phyloP scores from a whole-genome alignment of 2,888 invertebrate genomes.

The Onthophagus sagittarius region DNA sequence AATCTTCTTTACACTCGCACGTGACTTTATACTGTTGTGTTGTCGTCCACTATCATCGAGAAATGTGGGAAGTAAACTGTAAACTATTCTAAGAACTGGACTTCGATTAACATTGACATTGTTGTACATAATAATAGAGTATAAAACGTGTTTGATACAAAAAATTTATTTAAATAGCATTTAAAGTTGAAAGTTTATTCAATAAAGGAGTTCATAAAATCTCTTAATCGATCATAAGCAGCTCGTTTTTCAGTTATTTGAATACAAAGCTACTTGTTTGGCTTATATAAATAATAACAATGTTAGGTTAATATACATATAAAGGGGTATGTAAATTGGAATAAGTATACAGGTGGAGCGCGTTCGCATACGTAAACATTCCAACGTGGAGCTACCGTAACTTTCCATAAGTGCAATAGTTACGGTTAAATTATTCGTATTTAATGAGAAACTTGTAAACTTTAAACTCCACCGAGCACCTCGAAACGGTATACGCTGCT shows the following conservation, averaged over 20 bases:
- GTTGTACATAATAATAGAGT: too few relatives aligned
- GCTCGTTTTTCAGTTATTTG: background rate
- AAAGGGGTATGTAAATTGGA: background rate
- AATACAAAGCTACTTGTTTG: background rate
- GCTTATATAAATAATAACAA: background rate
- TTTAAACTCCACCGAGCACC: background rate
- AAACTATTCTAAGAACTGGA: too few relatives aligned
- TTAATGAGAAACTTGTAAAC: background rate
- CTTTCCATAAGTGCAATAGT: background rate
- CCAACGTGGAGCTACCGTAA: background rate
- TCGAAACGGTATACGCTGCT: background rate
- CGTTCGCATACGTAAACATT: background rate
- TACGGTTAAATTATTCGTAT: background rate
- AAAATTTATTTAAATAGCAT: too few relatives aligned
- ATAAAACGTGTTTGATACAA: too few relatives aligned
- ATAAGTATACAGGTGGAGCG: background rate
- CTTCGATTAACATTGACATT: too few relatives aligned
- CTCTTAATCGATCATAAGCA: background rate
- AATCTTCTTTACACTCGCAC: too few relatives aligned
- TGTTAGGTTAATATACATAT: background rate
- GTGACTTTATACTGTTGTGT: too few relatives aligned
- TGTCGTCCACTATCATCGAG: too few relatives aligned
- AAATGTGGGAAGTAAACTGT: too few relatives aligned
- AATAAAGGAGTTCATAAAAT: background rate
- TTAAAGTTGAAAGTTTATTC: background rate